Evolutionary conservation across 2,113 vertebrate genomes (phyloP), one percentile per base, ranked within the genome.

Genomic region (Burhinus oedicnemus): DNA sequence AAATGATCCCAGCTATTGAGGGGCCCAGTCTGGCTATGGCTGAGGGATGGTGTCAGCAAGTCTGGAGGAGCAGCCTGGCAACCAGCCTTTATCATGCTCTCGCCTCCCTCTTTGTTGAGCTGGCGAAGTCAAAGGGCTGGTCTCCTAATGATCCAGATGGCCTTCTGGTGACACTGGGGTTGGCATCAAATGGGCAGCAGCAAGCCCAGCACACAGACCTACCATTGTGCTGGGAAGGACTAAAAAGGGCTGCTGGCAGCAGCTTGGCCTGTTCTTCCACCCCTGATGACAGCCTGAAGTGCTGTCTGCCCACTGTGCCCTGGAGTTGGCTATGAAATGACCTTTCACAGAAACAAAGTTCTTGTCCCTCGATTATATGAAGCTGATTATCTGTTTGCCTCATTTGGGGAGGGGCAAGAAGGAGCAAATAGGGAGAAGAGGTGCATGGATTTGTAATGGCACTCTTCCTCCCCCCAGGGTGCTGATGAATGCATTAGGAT

Each of bases 71-170:
- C 34, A 47, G 75, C 58, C 55, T 86, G 90, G 90, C 90, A 89
- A 55, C 51, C 80, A 54, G 79, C 75, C 79, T 88, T 76, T 88
- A 15, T 76, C 84, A 14, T 2, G 40, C 62, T 74, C 54, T 44
- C 1, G 2, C 66, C 86, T 86, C 66, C 40, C 54, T 70, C 49
- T 64, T 27, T 60, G 51, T 9, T 49, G 42, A 8, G 1, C 68
- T 5, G 17, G 17, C 0, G 0, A 87, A 95, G 89, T 89, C 89
- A 94, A 88, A 92, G 83, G 72, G 64, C 51, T 78, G 45, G 76
- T 80, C 32, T 89, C 91, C 93, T 95, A 96, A 95, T 58, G 91
- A 95, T 90, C 72, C 64, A 49, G 60, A 74, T 70, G 83, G 54
- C 95, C 86, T 92, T 45, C 51, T 70, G 64, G 36, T 93, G 93